Base-by-base conservation (phyloP, 2,888 invertebrate genomes). In the Mechanitis mazaeus region DNA sequence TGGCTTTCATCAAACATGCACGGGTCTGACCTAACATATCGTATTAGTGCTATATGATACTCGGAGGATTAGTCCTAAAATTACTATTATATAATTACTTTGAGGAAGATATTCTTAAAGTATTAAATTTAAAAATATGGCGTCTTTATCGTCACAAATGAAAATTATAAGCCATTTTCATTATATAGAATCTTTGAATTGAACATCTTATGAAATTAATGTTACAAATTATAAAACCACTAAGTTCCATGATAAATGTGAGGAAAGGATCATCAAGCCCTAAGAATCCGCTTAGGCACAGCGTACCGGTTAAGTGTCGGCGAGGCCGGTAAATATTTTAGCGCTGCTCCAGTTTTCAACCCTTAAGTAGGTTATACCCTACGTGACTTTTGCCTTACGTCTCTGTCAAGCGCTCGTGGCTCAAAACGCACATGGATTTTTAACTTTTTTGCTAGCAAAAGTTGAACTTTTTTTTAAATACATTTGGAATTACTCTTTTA, bases 301-400 rank as follows among this genome's bases (percentile, higher is more conserved):
- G 50, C 31, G 50, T 60, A 56, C 60, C 55, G 65, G 64, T 56
- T 59, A 64, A 67, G 67, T 62, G 70, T 65, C 71, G 70, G 69
- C 68, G 64, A 65, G 59, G 56, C 69, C 72, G 73, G 74, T 77
- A 72, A 76, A 76, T 77, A 76, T 76, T 77, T 73, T 71, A 73
- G 68, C 66, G 66, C 66, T 70, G 75, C 64, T 69, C 76, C 69
- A 74, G 68, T 75, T 76, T 68, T 70, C 66, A 56, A 55, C 70
- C 62, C 64, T 76, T 74, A 66, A 76, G 74, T 76, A 74, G 77
- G 77, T 77, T 77, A 77, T 71, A 56, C 58, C 59, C 63, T 59
- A 64, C 66, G 63, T 65, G 68, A 65, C 66, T 66, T 57, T 59
- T 63, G 45, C 59, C 60, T 59, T 61, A 28, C 54, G 50, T 53